Percentiles rank a stretch among this genome's conserved stretches.
Evolutionary conservation across 1,140 invertebrate species (phyloP).

Genomic region (Anthonomus grandis): DNA sequence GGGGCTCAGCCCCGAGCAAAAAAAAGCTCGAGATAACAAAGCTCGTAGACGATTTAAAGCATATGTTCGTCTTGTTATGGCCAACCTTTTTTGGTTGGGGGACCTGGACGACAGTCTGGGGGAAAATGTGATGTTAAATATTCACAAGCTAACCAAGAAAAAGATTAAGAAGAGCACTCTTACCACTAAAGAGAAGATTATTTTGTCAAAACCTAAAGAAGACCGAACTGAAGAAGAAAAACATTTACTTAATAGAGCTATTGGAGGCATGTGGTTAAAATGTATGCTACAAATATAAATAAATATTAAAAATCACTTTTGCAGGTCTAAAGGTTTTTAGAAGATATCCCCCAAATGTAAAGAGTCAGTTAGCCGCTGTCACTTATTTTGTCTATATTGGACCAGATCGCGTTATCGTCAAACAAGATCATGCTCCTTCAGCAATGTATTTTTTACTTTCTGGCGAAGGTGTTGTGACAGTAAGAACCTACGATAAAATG

Average conservation of each 20-base stretch:
- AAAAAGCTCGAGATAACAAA: constrained; percentile 39
- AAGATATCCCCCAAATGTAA: constrained; percentile 55
- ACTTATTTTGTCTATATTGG: constrained; percentile 57
- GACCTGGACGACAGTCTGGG: constrained; percentile 50
- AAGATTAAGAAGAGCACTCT: constrained; percentile 54
- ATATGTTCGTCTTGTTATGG: constrained; percentile 53
- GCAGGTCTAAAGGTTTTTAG: constrained; percentile 53
- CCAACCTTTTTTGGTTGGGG: constrained; percentile 56
- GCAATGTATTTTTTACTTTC: constrained; percentile 58
- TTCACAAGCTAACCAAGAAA: constrained; percentile 51
- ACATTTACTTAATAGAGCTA: constrained; percentile 52
- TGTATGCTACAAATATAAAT: too few relatives aligned
- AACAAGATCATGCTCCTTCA: constrained; percentile 54
- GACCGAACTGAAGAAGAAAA: constrained; percentile 54
- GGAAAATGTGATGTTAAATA: constrained; percentile 54
- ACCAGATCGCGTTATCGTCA: constrained; percentile 54
- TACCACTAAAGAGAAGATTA: constrained; percentile 34
- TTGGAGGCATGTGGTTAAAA: constrained; percentile 49
- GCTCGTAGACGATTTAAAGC: constrained; percentile 57
- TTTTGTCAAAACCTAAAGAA: constrained; percentile 51
- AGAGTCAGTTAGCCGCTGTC: constrained; percentile 52
- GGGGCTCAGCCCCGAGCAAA: constrained; percentile 39
- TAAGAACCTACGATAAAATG: constrained; percentile 52
- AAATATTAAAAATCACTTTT: constrained; percentile 1
- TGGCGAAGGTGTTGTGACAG: constrained; percentile 55